These are phyloP conservation scores for Diogma glabrata DNA, from an alignment of 2,888 invertebrate species.

Conservation along the genomic window DNA sequence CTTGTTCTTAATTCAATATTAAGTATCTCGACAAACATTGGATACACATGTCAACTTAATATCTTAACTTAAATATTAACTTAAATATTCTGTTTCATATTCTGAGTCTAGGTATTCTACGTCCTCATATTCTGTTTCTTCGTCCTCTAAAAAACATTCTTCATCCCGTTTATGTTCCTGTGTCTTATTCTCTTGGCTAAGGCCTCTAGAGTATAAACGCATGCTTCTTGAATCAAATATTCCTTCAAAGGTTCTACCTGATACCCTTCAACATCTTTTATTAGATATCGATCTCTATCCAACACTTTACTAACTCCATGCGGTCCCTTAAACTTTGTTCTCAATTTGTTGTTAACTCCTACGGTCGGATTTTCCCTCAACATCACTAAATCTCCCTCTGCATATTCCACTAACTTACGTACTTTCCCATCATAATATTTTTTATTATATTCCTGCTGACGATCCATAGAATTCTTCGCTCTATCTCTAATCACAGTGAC, in stretches of 20 bases:
- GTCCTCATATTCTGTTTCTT: neutral
- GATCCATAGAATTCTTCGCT: neutral
- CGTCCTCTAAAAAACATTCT: too few relatives aligned
- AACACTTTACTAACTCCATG: neutral
- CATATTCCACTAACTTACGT: neutral
- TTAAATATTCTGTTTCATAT: neutral
- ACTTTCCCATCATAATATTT: neutral
- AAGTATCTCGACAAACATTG: too few relatives aligned
- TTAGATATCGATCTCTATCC: neutral
- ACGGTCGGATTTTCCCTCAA: too few relatives aligned
- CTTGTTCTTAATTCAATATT: too few relatives aligned
- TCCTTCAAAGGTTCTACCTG: too few relatives aligned
- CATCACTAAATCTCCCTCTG: neutral
- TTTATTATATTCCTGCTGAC: neutral
- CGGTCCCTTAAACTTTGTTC: neutral
- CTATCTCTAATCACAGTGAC: neutral
- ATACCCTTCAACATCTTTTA: too few relatives aligned
- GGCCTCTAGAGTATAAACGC: too few relatives aligned
- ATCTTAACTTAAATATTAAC: too few relatives aligned
- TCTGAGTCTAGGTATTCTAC: neutral
- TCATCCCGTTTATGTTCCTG: neutral
- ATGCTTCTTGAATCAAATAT: too few relatives aligned
- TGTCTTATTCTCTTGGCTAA: too few relatives aligned
- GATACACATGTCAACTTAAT: too few relatives aligned
- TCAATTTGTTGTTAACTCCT: neutral